Evolutionary conservation across 2,797 vertebrate genomes (phyloP).

Genomic region (Sphaeramia orbicularis): DNA sequence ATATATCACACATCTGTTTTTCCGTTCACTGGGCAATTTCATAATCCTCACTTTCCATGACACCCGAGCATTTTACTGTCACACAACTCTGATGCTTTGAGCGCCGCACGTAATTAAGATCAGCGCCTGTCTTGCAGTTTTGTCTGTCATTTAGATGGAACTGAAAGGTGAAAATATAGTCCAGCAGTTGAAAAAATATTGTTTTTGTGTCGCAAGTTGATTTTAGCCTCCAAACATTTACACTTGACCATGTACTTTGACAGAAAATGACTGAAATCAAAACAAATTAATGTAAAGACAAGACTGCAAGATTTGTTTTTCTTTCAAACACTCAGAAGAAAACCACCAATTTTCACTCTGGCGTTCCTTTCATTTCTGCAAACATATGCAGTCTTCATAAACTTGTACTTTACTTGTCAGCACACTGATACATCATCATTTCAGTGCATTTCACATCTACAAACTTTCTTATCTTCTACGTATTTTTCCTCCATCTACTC

Average conservation of each 20-base stretch:
- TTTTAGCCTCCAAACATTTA: not conserved
- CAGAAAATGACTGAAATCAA: constrained; percentile 10
- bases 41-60: constrained; percentile 30
- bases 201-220: not conserved
- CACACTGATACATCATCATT: too few species aligned
- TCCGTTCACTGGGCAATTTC: constrained; percentile 3
- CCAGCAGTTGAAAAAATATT: constrained; percentile 3
- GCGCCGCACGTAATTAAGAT: not conserved
- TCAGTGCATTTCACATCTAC: not conserved
- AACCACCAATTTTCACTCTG: constrained; percentile 31
- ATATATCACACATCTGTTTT: constrained; percentile 22
- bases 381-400: constrained; percentile 8
- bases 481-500: constrained; percentile 13
- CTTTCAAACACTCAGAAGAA: constrained; percentile 29
- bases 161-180: constrained; percentile 7
- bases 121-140: not conserved
- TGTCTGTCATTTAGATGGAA: constrained; percentile 22
- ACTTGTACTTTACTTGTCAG: constrained; percentile 1
- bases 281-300: not conserved
- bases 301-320: constrained; percentile 4
- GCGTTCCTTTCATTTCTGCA: constrained; percentile 33
- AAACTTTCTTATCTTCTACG: not conserved
- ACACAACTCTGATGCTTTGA: constrained; percentile 8
- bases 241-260: constrained; percentile 3
- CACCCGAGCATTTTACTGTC: constrained; percentile 21